These are phyloP conservation scores for Hydropsyche betteni DNA, from an alignment of 2,888 invertebrate genomes.

Conservation along the genomic window DNA sequence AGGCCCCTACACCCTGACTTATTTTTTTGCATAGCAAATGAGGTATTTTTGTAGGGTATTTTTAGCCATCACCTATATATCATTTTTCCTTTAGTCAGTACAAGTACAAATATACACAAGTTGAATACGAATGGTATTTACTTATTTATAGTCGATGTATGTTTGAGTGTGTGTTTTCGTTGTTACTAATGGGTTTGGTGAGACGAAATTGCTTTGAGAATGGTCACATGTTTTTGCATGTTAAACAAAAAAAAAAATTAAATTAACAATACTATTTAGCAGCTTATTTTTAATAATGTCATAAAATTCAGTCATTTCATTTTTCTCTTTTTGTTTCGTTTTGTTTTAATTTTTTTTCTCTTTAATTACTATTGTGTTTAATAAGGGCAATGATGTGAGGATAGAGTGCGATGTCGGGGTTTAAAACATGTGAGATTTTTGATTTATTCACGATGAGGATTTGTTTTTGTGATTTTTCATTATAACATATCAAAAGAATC, in stretches of 20 bases:
- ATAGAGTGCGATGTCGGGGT: neutral
- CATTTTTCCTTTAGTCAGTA: slow-evolving; percentile 79
- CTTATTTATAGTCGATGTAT: slow-evolving; percentile 62
- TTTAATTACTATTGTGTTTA: slow-evolving; percentile 16
- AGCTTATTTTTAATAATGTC: slow-evolving; percentile 34
- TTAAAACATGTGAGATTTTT: slow-evolving; percentile 29
- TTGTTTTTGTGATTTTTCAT: slow-evolving; percentile 50
- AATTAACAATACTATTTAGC: slow-evolving; percentile 19
- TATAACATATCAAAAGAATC: slow-evolving; percentile 51
- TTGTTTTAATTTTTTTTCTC: no score
- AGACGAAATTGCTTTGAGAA: neutral
- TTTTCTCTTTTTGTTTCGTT: slow-evolving; percentile 19
- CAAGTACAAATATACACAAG: slow-evolving; percentile 80
- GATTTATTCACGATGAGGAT: slow-evolving; percentile 26
- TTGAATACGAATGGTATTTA: slow-evolving; percentile 65
- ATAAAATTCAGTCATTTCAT: slow-evolving; percentile 8
- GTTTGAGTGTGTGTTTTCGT: slow-evolving; percentile 40
- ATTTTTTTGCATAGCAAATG: slow-evolving; percentile 41
- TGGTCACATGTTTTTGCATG: slow-evolving; percentile 37
- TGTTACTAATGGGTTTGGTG: slow-evolving; percentile 22
- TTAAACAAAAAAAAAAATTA: neutral
- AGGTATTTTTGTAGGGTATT: slow-evolving; percentile 39
- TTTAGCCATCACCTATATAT: slow-evolving; percentile 49
- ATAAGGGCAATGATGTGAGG: slow-evolving; percentile 11
- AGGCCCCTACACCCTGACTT: slow-evolving; percentile 44